Conservation (phyloP, 2,113 vertebrate species). For the Siniperca chuatsi region DNA sequence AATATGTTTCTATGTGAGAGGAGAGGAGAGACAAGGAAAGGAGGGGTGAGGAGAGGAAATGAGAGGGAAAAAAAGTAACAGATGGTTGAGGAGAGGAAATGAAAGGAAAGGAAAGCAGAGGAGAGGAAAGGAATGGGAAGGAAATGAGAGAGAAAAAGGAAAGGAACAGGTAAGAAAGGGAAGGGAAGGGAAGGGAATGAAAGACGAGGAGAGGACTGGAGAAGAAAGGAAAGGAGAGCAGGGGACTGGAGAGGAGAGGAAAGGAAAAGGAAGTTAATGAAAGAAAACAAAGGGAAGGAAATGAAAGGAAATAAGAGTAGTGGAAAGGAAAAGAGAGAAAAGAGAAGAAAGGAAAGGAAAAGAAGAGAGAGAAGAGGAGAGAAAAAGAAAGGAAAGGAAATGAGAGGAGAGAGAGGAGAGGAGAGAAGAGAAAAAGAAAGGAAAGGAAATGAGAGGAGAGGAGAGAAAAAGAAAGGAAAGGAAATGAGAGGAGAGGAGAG, state of each 20-base stretch:
- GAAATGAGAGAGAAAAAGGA: background rate
- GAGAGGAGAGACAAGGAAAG: background rate
- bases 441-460: background rate
- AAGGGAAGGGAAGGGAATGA: background rate
- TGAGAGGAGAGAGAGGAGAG: too few relatives aligned
- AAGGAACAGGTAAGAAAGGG: background rate
- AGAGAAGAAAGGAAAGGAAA: background rate
- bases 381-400: background rate
- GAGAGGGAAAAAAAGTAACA: background rate
- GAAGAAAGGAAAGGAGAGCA: background rate
- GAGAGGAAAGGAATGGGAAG: background rate
- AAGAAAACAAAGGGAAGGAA: background rate
- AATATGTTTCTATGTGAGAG: background rate
- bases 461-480: too few relatives aligned
- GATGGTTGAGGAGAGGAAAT: too few relatives aligned
- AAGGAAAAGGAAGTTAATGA: background rate
- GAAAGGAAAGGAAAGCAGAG: background rate
- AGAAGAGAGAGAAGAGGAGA: background rate
- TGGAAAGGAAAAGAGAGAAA: background rate
- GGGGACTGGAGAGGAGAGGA: background rate
- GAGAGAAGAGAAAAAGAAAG: too few relatives aligned
- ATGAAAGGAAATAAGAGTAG: background rate
- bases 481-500: too few relatives aligned
- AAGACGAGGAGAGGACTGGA: too few relatives aligned
- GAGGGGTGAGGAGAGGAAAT: background rate